phyloP scores from a whole-genome alignment of 1,140 invertebrate genomes.

The Drosophila sproati region DNA sequence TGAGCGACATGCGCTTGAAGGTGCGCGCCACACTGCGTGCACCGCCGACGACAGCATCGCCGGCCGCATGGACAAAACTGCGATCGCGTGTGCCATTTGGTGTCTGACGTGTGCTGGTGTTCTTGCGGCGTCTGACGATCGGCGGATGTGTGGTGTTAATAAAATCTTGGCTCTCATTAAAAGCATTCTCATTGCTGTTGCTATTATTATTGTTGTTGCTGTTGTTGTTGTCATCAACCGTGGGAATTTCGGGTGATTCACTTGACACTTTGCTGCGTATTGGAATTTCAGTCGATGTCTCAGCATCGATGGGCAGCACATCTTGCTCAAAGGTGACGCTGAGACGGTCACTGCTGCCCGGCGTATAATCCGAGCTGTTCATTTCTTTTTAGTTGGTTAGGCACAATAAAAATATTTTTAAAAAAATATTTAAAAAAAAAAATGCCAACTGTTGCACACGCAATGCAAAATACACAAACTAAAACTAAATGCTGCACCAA shows the following conservation, averaged over 20 bases:
- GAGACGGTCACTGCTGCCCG: slow-evolving; percentile 7
- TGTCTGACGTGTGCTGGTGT: not conserved
- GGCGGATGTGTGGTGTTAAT: slow-evolving; percentile 25
- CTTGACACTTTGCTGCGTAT: not conserved
- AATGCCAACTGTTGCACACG: not conserved
- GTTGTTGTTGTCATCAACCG: slow-evolving; percentile 21
- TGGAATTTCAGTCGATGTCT: not conserved
- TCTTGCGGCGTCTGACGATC: slow-evolving; percentile 38
- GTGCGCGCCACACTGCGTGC: slow-evolving; percentile 47
- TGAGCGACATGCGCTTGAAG: slow-evolving; percentile 52
- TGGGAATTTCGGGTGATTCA: not conserved
- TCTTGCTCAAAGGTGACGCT: slow-evolving; percentile 46
- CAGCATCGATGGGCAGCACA: slow-evolving; percentile 1
- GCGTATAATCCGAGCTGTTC: not conserved
- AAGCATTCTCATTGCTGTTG: not conserved
- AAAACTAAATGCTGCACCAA: not conserved
- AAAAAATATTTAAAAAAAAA: not conserved
- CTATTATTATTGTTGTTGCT: slow-evolving; percentile 10
- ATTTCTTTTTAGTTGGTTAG: not conserved
- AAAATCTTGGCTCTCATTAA: slow-evolving; percentile 11
- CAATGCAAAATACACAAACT: slow-evolving; percentile 4
- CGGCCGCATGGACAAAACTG: slow-evolving; percentile 41
- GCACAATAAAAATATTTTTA: not conserved
- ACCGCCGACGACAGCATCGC: slow-evolving; percentile 45
- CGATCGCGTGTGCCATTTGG: slow-evolving; percentile 36